Evolutionary conservation across 2,888 invertebrate genomes (phyloP).

Genomic region (Desoria tigrina): DNA sequence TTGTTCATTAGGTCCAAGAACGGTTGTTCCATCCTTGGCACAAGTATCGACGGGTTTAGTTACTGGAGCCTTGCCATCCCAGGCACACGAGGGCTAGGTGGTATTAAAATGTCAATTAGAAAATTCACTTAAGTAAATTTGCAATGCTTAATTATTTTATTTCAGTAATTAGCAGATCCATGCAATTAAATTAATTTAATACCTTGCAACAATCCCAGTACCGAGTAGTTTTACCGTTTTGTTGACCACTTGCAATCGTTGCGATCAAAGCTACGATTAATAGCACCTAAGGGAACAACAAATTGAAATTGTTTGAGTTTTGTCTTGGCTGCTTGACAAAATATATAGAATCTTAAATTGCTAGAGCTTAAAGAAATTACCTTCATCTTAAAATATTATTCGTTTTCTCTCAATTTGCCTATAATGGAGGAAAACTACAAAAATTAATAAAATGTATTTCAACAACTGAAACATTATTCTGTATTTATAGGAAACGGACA

Average conservation of each 20-base stretch:
- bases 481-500: too few relatives aligned
- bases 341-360: too few relatives aligned
- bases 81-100: constrained; percentile 33
- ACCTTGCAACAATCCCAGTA: constrained; percentile 40
- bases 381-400: too few relatives aligned
- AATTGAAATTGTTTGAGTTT: too few relatives aligned
- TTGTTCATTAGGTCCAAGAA: constrained; percentile 26
- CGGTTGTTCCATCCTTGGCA: constrained; percentile 21
- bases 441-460: too few relatives aligned
- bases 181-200: not conserved
- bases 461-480: too few relatives aligned
- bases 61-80: constrained; percentile 33
- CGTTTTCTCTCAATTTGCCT: too few relatives aligned
- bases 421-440: too few relatives aligned
- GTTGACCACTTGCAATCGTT: not conserved
- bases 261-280: not conserved
- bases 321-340: too few relatives aligned
- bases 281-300: too few relatives aligned
- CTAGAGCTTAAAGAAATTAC: too few relatives aligned
- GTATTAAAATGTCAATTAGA: not conserved
- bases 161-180: too few relatives aligned
- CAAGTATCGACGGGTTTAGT: constrained; percentile 28
- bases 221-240: constrained; percentile 20
- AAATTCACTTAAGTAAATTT: not conserved
- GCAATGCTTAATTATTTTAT: not conserved